Conservation (phyloP, 2,113 vertebrate genomes). For the Dissostichus mawsoni region DNA sequence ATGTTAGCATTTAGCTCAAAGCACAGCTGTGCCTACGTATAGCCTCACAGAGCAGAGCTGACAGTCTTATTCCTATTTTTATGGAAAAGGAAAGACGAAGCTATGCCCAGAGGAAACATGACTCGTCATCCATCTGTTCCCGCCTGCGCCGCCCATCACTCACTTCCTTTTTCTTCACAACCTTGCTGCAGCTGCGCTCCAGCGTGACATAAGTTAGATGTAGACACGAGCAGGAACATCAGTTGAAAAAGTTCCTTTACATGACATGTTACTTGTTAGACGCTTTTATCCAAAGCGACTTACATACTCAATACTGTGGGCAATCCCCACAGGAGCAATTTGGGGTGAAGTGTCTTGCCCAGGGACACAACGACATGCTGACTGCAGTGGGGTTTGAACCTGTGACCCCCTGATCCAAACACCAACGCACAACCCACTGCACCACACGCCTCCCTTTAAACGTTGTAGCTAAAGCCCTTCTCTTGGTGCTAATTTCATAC, state of each 20-base stretch:
- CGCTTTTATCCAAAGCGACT: no score
- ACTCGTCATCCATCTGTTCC: constrained; percentile 19
- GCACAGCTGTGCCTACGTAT: neutral
- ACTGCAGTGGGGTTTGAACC: no score
- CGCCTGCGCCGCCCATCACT: neutral
- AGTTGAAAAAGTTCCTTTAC: neutral
- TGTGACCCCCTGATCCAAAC: no score
- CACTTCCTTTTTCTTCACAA: constrained; percentile 4
- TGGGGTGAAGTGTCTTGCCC: no score
- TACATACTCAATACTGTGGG: no score
- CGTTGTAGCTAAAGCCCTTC: neutral
- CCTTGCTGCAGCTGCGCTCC: constrained; percentile 10
- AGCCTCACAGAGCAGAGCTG: neutral
- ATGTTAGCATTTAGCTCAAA: neutral
- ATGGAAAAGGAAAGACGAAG: constrained; percentile 19
- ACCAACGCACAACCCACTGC: no score
- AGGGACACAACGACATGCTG: no score
- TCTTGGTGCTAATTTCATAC: neutral
- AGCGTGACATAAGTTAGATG: constrained; percentile 13
- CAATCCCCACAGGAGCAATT: no score
- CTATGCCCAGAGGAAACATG: constrained; percentile 19
- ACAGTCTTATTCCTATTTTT: neutral
- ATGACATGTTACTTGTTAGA: no score
- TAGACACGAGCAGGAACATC: neutral
- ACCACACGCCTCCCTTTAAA: neutral